Evolutionary conservation across 2,888 invertebrate species (phyloP), one percentile per base, ranked within the genome.

Genomic region (Choristoneura rosaceana): DNA sequence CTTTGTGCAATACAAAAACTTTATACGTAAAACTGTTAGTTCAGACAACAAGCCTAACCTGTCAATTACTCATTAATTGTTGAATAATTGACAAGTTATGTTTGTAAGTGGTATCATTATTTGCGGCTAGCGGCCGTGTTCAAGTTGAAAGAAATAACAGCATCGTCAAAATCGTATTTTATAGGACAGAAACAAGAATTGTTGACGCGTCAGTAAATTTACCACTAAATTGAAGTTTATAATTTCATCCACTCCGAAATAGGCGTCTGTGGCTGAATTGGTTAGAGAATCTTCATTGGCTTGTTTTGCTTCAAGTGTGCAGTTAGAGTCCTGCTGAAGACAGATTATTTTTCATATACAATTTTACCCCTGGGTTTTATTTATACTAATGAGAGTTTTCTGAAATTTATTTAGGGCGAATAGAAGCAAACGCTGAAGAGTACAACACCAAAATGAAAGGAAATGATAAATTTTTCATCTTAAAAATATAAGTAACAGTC

Each of bases 211-310:
- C 17, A 17, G n/a, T 52, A 52, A 15, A 52, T 52, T 52, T 52
- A 52, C 50, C 50, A 15, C 50, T 14, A 34, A 25, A 50, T 50
- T 33, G 25, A 25, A 45, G 17, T 38, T 45, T 62, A 25, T 45
- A 43, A 43, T 43, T 43, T 15, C 15, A 62, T 17, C 41, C 43
- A 7, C 33, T 43, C 38, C 59, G 9, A 33, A 59, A 59, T 59
- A 59, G 34, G 15, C 15, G 12, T 59, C 59, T 59, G 59, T 59
- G 59, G 59, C 33, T 10, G 33, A n/a, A 59, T 59, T 34, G 34
- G 34, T 5, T 34, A 34, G 33, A 60, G 17, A 34, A 52, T 14
- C 33, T 15, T 52, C n/a, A 41, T 50, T 50, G 14, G 45, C 33
- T 59, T 14, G 34, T 38, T 10, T 59, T n/a, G 59, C 34, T 52